Evolutionary conservation across 2,888 invertebrate genomes (phyloP).

Genomic region (Tenthredo amoena): DNA sequence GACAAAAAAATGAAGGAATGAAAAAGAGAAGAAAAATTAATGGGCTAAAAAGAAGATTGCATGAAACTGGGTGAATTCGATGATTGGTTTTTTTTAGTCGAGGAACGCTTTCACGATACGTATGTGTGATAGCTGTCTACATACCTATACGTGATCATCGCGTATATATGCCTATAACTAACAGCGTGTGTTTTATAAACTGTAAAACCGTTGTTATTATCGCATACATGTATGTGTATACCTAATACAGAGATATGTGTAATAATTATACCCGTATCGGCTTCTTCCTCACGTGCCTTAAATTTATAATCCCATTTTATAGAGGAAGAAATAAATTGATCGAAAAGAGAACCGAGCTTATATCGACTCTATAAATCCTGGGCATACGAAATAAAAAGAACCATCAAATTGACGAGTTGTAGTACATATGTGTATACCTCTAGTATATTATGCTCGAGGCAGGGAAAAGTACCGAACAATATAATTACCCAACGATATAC

Average conservation of each 20-base stretch:
- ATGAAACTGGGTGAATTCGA: slow-evolving; percentile 38
- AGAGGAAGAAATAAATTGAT: background rate
- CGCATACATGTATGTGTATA: background rate
- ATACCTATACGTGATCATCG: background rate
- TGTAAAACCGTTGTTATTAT: background rate
- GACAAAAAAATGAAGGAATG: background rate
- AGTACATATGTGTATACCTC: background rate
- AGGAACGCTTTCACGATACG: slow-evolving; percentile 14
- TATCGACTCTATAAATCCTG: background rate
- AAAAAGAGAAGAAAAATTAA: background rate
- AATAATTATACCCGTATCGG: background rate
- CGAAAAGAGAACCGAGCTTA: background rate
- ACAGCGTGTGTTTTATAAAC: background rate
- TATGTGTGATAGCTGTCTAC: background rate
- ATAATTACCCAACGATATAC: background rate
- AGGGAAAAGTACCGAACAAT: slow-evolving; percentile 25
- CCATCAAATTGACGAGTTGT: background rate
- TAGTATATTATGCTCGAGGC: background rate
- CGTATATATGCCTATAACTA: background rate
- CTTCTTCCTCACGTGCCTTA: background rate
- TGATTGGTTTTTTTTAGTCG: slow-evolving; percentile 39
- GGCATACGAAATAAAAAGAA: background rate
- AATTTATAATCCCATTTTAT: slow-evolving; percentile 3
- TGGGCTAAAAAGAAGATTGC: background rate
- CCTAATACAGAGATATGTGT: background rate